Conservation (phyloP, 2,888 invertebrate species). For the Hipparchia semele region DNA sequence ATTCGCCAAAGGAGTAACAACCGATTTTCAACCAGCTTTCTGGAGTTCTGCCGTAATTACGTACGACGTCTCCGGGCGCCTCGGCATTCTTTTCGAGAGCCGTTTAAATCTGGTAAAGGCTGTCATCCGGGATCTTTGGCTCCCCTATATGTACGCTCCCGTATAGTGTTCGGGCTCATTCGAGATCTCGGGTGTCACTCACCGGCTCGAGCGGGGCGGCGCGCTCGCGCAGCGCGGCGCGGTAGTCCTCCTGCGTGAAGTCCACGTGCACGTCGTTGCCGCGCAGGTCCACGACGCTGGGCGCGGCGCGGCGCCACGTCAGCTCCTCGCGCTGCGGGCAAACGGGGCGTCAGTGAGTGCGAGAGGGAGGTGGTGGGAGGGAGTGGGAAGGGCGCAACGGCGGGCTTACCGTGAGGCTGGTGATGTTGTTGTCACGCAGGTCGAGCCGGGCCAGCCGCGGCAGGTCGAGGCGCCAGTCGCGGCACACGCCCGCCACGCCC, state of each 20-base stretch:
- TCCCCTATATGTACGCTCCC: too few species aligned
- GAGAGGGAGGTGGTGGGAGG: neutral
- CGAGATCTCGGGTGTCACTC: neutral
- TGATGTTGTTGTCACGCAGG: constrained; percentile 43
- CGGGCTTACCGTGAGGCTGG: constrained; percentile 37
- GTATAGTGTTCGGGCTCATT: too few species aligned
- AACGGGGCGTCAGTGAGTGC: neutral
- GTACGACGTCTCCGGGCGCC: too few species aligned
- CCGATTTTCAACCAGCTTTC: too few species aligned
- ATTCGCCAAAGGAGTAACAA: too few species aligned
- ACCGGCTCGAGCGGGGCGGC: constrained; percentile 5
- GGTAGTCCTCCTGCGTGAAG: constrained; percentile 36
- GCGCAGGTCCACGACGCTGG: constrained; percentile 40
- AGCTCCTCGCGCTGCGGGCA: constrained; percentile 38
- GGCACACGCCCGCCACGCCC: constrained; percentile 39
- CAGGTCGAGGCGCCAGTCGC: constrained; percentile 42
- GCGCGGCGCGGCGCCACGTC: constrained; percentile 33
- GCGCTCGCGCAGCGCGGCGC: constrained; percentile 26
- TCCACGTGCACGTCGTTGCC: constrained; percentile 38
- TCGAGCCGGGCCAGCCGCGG: constrained; percentile 39
- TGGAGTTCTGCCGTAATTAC: too few species aligned
- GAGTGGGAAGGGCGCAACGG: neutral
- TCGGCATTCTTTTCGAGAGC: too few species aligned
- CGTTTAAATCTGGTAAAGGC: too few species aligned
- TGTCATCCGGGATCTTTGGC: too few species aligned